phyloP scores from a whole-genome alignment of 2,888 invertebrate genomes.

The Seira ritae region DNA sequence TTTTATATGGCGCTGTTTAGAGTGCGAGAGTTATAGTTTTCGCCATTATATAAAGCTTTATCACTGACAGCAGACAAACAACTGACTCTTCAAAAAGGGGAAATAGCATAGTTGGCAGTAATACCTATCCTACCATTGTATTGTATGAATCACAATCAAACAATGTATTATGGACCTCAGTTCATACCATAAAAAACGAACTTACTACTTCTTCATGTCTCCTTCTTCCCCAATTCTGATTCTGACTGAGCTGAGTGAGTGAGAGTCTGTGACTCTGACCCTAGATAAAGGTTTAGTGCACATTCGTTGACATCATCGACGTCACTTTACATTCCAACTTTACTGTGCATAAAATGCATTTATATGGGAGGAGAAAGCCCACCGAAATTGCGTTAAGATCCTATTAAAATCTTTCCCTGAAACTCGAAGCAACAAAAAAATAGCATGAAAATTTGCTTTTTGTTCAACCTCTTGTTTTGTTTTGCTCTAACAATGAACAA shows the following conservation, averaged over 20 bases:
- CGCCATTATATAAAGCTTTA: constrained; percentile 51
- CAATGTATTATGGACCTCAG: no score
- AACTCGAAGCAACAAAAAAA: no score
- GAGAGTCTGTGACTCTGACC: constrained; percentile 3
- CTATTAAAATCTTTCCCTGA: constrained; percentile 23
- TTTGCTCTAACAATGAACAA: no score
- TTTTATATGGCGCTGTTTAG: constrained; percentile 40
- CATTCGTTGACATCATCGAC: constrained; percentile 49
- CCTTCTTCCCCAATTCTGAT: no score
- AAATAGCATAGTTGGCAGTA: no score
- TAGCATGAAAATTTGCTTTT: no score
- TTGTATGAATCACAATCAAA: no score
- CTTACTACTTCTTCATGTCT: no score
- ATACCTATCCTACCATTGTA: no score
- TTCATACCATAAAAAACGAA: no score
- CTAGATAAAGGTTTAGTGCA: constrained; percentile 47
- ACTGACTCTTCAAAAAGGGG: constrained; percentile 16
- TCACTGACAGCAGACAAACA: constrained; percentile 45
- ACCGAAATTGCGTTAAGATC: constrained; percentile 56
- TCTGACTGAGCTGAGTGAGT: no score
- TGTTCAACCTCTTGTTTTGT: no score
- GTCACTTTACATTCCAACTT: constrained; percentile 55
- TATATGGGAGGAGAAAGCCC: constrained; percentile 54
- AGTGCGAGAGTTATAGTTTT: constrained; percentile 59
- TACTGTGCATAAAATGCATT: constrained; percentile 43